Base-by-base conservation (phyloP, 2,888 invertebrate species). In the Cosmorhoe ocellata region DNA sequence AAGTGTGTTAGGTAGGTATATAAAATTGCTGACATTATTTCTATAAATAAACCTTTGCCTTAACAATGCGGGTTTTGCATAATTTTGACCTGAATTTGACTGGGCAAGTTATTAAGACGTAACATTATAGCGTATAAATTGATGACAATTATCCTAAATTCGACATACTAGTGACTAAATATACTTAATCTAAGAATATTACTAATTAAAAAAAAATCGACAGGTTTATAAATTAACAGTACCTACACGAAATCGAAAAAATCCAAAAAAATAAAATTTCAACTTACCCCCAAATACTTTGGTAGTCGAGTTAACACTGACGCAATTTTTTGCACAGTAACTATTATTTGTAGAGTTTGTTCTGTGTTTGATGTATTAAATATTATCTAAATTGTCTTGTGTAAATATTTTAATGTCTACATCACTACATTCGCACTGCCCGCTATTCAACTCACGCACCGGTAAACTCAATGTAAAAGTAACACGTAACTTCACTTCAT, bases 401-500 rank as follows among this genome's bases (percentile, higher is more conserved):
- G 32, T 33, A 27, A 42, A 49, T 27, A 42, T 30, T 49, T 42
- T 38, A 1, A 36, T 13, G 28, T 39, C 30, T 43, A 24, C 28
- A 31, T 49, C 53, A 49, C 43, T 37, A 46, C 24, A 50, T 59
- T 60, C n/a, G 43, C 36, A 53, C 51, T 49, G 41, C 26, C 38
- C 44, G 44, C 31, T 12, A 41, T 48, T 24, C 30, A 13, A 42
- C 46, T 46, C 60, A 63, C 59, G 67, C 69, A 75, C 73, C 71
- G 71, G 65, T 71, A 67, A 68, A 42, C 33, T 33, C 33, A 11
- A 64, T 61, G 45, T 58, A 51, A 66, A 62, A 64, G 60, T 33
- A n/a, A 24, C 81, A 82, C 80, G 82, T 81, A 80, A 63, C 44
- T 32, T 59, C 62, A 51, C 56, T 52, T 53, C 56, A 50, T 56